Conservation (phyloP, 1,140 invertebrate species). For the Lepidostoma basale region DNA sequence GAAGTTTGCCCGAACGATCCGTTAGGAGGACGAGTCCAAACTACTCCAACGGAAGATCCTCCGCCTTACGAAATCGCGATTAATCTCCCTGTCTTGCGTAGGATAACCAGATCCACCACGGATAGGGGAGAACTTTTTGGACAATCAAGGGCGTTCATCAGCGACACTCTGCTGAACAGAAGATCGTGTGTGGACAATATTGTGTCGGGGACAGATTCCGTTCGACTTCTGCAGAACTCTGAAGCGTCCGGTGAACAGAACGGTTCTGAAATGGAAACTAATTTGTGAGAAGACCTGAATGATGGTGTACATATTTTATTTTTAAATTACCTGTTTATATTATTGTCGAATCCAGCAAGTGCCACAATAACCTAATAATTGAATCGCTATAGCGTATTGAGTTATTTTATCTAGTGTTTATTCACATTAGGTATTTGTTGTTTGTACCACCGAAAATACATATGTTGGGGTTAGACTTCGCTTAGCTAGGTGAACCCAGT, state of each 20-base stretch:
- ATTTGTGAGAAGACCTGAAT: slow-evolving; percentile 39
- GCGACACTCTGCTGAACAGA: slow-evolving; percentile 59
- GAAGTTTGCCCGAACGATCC: slow-evolving; percentile 66
- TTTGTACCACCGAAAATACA: too few species aligned
- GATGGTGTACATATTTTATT: not conserved
- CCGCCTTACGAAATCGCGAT: slow-evolving; percentile 61
- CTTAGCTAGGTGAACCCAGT: too few species aligned
- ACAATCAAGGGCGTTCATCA: slow-evolving; percentile 53
- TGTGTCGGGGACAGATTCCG: slow-evolving; percentile 40
- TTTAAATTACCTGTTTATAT: slow-evolving; percentile 5
- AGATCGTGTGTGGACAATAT: slow-evolving; percentile 56
- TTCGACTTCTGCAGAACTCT: slow-evolving; percentile 35
- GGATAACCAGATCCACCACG: slow-evolving; percentile 61
- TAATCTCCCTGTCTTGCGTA: slow-evolving; percentile 60
- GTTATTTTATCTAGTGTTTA: too few species aligned
- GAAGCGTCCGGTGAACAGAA: slow-evolving; percentile 7
- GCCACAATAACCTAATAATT: slow-evolving; percentile 7
- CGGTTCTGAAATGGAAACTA: slow-evolving; percentile 41
- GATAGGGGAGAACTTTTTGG: slow-evolving; percentile 48
- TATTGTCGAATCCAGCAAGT: slow-evolving; percentile 18
- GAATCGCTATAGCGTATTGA: slow-evolving; percentile 6
- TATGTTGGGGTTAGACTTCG: too few species aligned
- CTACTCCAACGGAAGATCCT: slow-evolving; percentile 59
- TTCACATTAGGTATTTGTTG: too few species aligned
- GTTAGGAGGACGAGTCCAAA: slow-evolving; percentile 62